A percentile compares a stretch with the other conserved stretches of the same genome.
Conservation (phyloP, 2,888 invertebrate species). For the Malthinus seriepunctatus region DNA sequence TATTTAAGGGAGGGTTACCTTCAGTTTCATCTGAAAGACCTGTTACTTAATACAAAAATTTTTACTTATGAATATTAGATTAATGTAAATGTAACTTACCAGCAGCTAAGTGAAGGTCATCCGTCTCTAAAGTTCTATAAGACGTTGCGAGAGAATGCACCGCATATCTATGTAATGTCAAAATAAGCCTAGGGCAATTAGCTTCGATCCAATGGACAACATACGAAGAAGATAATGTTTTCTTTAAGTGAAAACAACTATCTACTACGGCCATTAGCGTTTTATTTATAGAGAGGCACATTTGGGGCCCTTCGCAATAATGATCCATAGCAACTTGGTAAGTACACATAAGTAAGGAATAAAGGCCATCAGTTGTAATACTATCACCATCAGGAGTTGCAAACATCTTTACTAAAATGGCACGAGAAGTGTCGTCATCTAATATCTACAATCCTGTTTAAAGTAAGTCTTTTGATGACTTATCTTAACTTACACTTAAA, state of each 20-base stretch:
- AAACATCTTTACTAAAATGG: conserved; percentile 69
- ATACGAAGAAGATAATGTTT: conserved; percentile 72
- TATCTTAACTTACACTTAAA: conserved; percentile 52
- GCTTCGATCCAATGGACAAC: conserved; percentile 82
- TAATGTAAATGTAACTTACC: conserved; percentile 39
- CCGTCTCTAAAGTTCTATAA: conserved; percentile 55
- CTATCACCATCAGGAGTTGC: conserved; percentile 58
- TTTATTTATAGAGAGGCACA: conserved; percentile 64
- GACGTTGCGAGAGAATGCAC: conserved; percentile 64
- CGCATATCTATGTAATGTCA: conserved; percentile 69
- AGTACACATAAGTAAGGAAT: conserved; percentile 69
- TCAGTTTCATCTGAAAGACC: background rate
- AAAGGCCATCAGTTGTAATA: conserved; percentile 68
- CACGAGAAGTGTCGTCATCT: conserved; percentile 63
- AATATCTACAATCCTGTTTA: conserved; percentile 48
- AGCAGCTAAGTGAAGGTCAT: conserved; percentile 46
- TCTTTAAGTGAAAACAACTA: conserved; percentile 82
- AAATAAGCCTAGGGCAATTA: conserved; percentile 75
- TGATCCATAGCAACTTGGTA: conserved; percentile 82
- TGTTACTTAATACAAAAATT: background rate
- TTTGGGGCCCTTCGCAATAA: conserved; percentile 66
- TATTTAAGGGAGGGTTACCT: background rate
- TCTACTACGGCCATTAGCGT: conserved; percentile 74
- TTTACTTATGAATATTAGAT: background rate
- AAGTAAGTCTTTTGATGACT: background rate